These are phyloP conservation scores for Crypturellus tataupa DNA, from an alignment of 2,797 vertebrate genomes.

Conservation along the genomic window DNA sequence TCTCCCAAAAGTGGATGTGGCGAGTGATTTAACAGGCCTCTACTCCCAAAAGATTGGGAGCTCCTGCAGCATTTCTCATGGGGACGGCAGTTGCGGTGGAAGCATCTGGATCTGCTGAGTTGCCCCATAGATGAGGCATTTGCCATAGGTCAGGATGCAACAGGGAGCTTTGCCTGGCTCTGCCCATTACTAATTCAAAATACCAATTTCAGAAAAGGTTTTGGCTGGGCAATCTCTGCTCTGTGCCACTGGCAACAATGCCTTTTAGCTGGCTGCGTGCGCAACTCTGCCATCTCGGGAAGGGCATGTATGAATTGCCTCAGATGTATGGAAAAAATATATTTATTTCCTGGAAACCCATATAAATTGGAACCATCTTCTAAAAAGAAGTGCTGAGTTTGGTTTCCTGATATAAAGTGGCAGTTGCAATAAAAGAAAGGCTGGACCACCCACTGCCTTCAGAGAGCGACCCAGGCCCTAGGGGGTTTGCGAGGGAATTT, in stretches of 20 bases:
- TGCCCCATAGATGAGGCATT: fast-evolving
- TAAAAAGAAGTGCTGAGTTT: background rate
- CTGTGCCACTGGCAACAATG: background rate
- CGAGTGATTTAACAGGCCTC: background rate
- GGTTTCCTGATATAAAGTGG: background rate
- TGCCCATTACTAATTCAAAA: background rate
- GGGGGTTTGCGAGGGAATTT: background rate
- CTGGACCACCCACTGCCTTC: conserved; percentile 52
- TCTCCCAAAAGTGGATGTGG: background rate
- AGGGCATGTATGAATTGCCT: background rate
- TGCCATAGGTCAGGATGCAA: background rate
- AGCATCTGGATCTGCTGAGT: fast-evolving
- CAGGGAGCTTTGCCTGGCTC: background rate
- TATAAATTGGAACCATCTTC: conserved; percentile 45
- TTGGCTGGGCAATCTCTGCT: background rate
- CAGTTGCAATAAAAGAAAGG: conserved; percentile 14
- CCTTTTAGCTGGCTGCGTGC: background rate
- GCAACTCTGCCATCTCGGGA: background rate
- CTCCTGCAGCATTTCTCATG: background rate
- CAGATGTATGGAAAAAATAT: background rate
- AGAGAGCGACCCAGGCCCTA: background rate
- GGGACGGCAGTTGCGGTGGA: background rate
- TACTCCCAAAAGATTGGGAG: background rate
- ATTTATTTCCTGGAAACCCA: conserved; percentile 40
- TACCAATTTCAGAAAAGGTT: background rate